Evolutionary conservation across 53 echinoderm and acorn worm genomes (phyloP).

Genomic region (Paracentrotus lividus): DNA sequence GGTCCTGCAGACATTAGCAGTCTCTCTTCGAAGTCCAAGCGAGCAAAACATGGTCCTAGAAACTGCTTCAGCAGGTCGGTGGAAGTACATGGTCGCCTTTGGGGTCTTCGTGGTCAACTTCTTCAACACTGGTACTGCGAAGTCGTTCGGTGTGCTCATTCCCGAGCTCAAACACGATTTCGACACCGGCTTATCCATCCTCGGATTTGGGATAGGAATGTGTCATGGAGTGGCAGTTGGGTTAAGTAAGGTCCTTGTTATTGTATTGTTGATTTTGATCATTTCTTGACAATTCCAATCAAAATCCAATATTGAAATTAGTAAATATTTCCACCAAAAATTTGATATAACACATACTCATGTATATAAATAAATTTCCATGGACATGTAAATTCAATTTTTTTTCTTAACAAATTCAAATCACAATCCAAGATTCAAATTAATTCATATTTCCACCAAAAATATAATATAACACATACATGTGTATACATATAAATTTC

Average conservation of each 20-base stretch:
- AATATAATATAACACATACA: too few species aligned
- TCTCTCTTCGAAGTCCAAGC: not conserved
- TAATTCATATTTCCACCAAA: too few species aligned
- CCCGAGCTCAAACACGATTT: not conserved
- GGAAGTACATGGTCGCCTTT: not conserved
- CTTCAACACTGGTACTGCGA: slow-evolving; percentile 38
- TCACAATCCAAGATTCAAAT: too few species aligned
- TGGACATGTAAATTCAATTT: too few species aligned
- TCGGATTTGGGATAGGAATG: slow-evolving; percentile 37
- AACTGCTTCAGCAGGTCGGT: not conserved
- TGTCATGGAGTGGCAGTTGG: not conserved
- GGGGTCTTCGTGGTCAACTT: not conserved
- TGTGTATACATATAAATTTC: too few species aligned
- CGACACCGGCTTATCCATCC: not conserved
- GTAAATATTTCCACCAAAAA: too few species aligned
- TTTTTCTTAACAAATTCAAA: too few species aligned
- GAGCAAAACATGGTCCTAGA: not conserved
- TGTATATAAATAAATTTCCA: too few species aligned
- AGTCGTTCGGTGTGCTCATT: slow-evolving; percentile 10
- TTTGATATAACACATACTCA: too few species aligned
- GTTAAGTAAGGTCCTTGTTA: slow-evolving; percentile 13
- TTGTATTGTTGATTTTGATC: not conserved
- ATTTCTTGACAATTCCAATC: too few species aligned
- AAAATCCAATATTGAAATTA: too few species aligned
- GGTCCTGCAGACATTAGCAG: not conserved